These are phyloP conservation scores for Ectemnius continuus DNA, from an alignment of 2,888 invertebrate genomes.

Conservation along the genomic window DNA sequence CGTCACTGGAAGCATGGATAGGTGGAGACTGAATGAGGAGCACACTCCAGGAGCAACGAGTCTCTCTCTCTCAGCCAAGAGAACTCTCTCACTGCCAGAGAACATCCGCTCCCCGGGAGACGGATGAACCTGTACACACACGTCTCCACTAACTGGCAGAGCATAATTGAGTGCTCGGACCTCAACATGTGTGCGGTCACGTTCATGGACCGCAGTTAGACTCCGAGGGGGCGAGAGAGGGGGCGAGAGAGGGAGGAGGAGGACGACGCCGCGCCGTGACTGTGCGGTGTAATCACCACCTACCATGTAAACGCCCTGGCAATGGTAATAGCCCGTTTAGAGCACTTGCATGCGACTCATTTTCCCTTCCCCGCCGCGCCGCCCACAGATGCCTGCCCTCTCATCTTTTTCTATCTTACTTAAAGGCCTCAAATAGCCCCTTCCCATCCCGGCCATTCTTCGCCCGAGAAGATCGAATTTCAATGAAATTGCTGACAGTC, in stretches of 20 bases:
- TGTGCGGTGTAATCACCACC: slow-evolving; percentile 55
- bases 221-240: background rate
- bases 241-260: too few relatives aligned
- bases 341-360: slow-evolving; percentile 59
- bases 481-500: too few relatives aligned
- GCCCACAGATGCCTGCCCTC: background rate
- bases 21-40: slow-evolving; percentile 36
- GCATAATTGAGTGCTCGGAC: slow-evolving; percentile 51
- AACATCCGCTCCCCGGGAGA: slow-evolving; percentile 46
- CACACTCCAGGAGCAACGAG: slow-evolving; percentile 12
- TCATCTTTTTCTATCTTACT: background rate
- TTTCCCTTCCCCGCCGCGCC: slow-evolving; percentile 42
- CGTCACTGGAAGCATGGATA: slow-evolving; percentile 53
- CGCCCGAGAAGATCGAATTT: too few relatives aligned
- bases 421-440: background rate
- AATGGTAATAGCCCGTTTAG: slow-evolving; percentile 60
- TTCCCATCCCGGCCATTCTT: too few relatives aligned
- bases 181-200: slow-evolving; percentile 1
- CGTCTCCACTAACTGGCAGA: slow-evolving; percentile 40
- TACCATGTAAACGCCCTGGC: slow-evolving; percentile 55
- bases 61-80: slow-evolving; percentile 37
- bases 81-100: slow-evolving; percentile 12
- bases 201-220: slow-evolving; percentile 18
- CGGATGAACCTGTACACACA: slow-evolving; percentile 38
- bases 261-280: slow-evolving; percentile 18